Base-by-base conservation (phyloP, 37 sponge, comb jelly and placozoan genomes). In the Chondrosia reniformis region DNA sequence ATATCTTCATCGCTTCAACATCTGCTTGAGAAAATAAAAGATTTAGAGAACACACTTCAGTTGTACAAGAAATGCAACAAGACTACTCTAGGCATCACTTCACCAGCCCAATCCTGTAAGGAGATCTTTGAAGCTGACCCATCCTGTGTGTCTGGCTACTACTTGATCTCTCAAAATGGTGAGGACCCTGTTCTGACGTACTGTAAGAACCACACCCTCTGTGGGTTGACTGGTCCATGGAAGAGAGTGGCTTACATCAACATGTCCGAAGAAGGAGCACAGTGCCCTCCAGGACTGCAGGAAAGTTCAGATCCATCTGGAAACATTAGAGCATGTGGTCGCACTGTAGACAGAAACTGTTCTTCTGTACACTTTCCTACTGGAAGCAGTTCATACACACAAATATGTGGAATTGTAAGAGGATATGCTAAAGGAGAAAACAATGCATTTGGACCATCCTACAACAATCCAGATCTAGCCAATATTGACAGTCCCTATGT, bases 401-500 rank as follows among this genome's bases (percentile, higher is more conserved):
- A 69, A n/a, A 44, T 69, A 9, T 69, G 72, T 69, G 72, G 72
- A 34, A 69, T 37, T 13, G 43, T 69, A 41, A 36, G 24, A 7
- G 72, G 72, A 13, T 69, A 69, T 44, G 44, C 39, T 41, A 43
- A 25, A 43, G 72, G 72, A 69, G 36, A 1, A 19, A 40, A 34
- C 37, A 69, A 69, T 69, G 72, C 72, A 15, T 69, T 69, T 69
- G 72, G 72, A 25, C 72, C 72, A 69, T 30, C 32, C 22, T 66
- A 66, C 38, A 34, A 69, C 72, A 21, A 39, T 39, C 39, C 17
- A 13, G n/a, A n/a, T n/a, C n/a, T n/a, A n/a, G 10, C 22, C 36
- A 34, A 5, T 25, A 34, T 69, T 39, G 43, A 69, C 22, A 44
- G 72, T 40, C 72, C 72, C 72, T 69, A 69, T 39, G 41, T 69